These are phyloP conservation scores for Sinopyrophorus schimmeli DNA, from an alignment of 2,888 invertebrate genomes.

Conservation along the genomic window DNA sequence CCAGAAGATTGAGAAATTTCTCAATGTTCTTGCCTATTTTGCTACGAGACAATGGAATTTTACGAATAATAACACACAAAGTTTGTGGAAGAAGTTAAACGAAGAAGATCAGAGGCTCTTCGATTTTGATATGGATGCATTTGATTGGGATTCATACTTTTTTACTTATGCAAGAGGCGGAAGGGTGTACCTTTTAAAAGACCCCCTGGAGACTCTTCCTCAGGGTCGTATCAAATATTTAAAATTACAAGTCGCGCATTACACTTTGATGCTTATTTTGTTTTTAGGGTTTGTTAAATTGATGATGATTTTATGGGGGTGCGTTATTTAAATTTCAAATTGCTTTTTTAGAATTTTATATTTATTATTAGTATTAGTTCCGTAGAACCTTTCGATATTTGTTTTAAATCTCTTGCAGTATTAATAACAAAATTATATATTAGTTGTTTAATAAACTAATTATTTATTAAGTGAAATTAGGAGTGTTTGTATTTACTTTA, in stretches of 20 bases:
- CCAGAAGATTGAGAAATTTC: constrained; percentile 77
- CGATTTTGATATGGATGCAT: constrained; percentile 68
- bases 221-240: constrained; percentile 62
- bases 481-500: no score
- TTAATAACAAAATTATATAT: no score
- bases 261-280: constrained; percentile 19
- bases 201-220: constrained; percentile 67
- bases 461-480: no score
- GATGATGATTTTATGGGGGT: not conserved
- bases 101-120: constrained; percentile 61
- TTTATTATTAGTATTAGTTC: no score
- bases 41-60: constrained; percentile 67
- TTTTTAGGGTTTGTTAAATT: not conserved
- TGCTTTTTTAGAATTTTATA: no score
- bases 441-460: no score
- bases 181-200: constrained; percentile 74
- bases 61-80: constrained; percentile 58
- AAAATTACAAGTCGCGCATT: constrained; percentile 45
- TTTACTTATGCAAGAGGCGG: constrained; percentile 71
- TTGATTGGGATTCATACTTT: constrained; percentile 74
- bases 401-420: no score
- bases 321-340: no score
- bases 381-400: no score
- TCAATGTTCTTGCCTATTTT: constrained; percentile 75
- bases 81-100: constrained; percentile 59